phyloP scores from a whole-genome alignment of 2,888 invertebrate genomes.

The Meliscaeva auricollis region DNA sequence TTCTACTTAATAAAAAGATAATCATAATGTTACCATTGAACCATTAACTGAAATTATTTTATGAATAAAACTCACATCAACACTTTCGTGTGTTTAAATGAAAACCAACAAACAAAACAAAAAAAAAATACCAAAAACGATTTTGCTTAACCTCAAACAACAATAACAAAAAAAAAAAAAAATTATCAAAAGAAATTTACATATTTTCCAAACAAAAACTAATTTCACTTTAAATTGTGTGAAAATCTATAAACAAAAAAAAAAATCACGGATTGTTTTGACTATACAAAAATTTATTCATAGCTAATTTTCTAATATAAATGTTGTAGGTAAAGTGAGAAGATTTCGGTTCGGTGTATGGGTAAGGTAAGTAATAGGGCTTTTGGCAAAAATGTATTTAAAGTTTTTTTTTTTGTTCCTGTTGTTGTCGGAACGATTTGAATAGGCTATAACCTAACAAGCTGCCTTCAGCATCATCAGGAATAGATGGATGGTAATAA shows the following conservation, averaged over 20 bases:
- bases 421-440: constrained; percentile 4
- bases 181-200: constrained; percentile 32
- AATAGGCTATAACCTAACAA: constrained; percentile 41
- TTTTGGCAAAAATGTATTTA: constrained; percentile 12
- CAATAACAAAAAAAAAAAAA: constrained; percentile 10
- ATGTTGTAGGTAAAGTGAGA: neutral
- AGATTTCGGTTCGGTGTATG: neutral
- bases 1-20: neutral
- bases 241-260: constrained; percentile 53
- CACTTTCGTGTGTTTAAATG: constrained; percentile 36
- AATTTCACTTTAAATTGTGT: constrained; percentile 47
- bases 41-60: constrained; percentile 53
- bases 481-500: constrained; percentile 45
- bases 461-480: constrained; percentile 31
- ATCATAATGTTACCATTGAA: constrained; percentile 46
- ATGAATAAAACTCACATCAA: constrained; percentile 61
- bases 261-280: constrained; percentile 62
- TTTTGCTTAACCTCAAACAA: constrained; percentile 38
- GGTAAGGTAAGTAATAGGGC: neutral
- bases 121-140: constrained; percentile 9
- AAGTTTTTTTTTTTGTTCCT: neutral
- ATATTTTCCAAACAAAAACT: constrained; percentile 50
- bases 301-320: constrained; percentile 38
- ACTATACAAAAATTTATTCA: constrained; percentile 62
- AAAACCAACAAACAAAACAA: neutral